phyloP scores from a whole-genome alignment of 1,140 invertebrate species.

The Cyclina sinensis region DNA sequence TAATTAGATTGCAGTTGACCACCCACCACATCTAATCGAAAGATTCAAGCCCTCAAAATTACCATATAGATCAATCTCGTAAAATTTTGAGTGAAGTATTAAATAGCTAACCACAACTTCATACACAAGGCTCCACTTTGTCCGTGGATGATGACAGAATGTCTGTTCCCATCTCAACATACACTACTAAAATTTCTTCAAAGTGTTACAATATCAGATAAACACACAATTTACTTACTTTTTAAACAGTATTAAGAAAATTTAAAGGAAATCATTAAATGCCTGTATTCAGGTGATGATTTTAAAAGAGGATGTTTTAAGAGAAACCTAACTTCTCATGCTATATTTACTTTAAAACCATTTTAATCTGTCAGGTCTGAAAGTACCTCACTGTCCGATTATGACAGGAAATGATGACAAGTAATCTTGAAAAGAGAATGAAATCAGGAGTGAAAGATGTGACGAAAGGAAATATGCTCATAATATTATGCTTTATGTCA shows the following conservation, averaged over 20 bases:
- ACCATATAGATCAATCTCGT: background rate
- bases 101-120: background rate
- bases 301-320: no score
- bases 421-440: background rate
- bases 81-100: background rate
- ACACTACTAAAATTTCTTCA: background rate
- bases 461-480: slow-evolving; percentile 24
- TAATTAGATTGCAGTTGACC: slow-evolving; percentile 26
- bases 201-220: no score
- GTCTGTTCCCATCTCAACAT: slow-evolving; percentile 1
- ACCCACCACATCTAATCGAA: slow-evolving; percentile 22
- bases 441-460: background rate
- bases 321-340: no score
- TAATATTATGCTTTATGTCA: slow-evolving; percentile 11
- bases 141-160: background rate
- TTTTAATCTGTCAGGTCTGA: background rate
- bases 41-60: background rate
- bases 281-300: no score
- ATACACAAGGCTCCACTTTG: background rate
- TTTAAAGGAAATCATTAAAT: no score
- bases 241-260: no score
- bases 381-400: background rate
- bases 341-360: background rate
- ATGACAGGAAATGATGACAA: slow-evolving; percentile 23
- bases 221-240: background rate